Conservation (phyloP, 2,113 vertebrate species). For the Perognathus longimembris region DNA sequence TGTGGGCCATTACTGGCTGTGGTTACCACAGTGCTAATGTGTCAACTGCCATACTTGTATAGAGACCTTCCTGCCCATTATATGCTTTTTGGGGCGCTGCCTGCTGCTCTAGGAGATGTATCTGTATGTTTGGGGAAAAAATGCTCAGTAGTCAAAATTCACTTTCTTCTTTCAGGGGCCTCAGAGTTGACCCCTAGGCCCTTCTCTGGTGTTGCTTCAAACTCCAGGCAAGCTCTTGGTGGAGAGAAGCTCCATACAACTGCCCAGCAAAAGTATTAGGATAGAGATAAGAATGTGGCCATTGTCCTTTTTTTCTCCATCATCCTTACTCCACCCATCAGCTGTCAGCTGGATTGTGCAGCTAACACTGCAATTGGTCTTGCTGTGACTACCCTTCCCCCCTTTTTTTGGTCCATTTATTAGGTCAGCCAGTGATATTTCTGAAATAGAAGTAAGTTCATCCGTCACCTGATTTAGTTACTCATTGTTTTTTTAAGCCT, state of each 20-base stretch:
- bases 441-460: neutral
- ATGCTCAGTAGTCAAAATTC: neutral
- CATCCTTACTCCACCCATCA: neutral
- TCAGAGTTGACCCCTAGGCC: neutral
- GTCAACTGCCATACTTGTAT: neutral
- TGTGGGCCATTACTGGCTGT: conserved; percentile 27
- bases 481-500: neutral
- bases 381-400: neutral
- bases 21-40: neutral
- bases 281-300: neutral
- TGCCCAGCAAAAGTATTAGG: neutral
- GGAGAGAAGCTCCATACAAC: neutral
- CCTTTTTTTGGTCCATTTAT: no score
- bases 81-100: neutral
- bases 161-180: neutral
- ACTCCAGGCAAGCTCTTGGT: neutral
- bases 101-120: neutral
- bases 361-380: neutral
- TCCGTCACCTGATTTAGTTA: neutral
- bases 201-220: neutral
- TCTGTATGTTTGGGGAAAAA: neutral
- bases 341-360: neutral
- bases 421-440: neutral
- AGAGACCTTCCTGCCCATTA: conserved; percentile 14
- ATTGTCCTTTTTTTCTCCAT: fast-evolving